phyloP scores from a whole-genome alignment of 2,888 invertebrate genomes.

The Sipha maydis region DNA sequence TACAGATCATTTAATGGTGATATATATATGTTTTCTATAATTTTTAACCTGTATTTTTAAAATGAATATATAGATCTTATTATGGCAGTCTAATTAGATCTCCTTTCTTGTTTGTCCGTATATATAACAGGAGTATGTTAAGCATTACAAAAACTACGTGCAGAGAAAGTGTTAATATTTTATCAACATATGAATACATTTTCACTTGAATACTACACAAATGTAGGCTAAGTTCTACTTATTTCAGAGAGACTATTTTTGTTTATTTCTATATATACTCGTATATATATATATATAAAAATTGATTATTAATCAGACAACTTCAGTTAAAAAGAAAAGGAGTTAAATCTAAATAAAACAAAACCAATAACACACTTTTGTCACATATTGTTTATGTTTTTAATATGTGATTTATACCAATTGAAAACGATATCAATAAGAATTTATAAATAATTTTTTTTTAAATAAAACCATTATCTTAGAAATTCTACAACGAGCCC shows the following conservation, averaged over 20 bases:
- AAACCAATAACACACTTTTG: not conserved
- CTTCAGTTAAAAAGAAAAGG: not conserved
- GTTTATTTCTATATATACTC: not conserved
- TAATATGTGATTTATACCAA: too few species aligned
- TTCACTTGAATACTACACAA: not conserved
- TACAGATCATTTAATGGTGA: not conserved
- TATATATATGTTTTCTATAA: slow-evolving; percentile 40
- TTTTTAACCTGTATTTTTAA: slow-evolving; percentile 38
- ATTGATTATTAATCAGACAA: too few species aligned
- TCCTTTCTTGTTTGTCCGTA: slow-evolving; percentile 3
- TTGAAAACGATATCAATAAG: not conserved
- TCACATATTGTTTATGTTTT: not conserved
- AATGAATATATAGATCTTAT: not conserved
- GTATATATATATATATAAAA: too few species aligned
- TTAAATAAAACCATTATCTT: too few species aligned
- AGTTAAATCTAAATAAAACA: not conserved
- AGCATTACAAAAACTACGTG: not conserved
- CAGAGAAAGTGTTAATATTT: slow-evolving; percentile 49
- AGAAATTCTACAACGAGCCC: too few species aligned
- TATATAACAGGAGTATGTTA: slow-evolving; percentile 29
- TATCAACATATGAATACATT: slow-evolving; percentile 27
- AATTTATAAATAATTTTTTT: too few species aligned
- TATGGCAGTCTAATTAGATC: slow-evolving; percentile 32
- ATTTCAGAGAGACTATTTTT: not conserved
- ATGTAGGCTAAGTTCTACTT: slow-evolving; percentile 18